Evolutionary conservation across 2,797 vertebrate species (phyloP).

Genomic region (Oreonectes daqikongensis): DNA sequence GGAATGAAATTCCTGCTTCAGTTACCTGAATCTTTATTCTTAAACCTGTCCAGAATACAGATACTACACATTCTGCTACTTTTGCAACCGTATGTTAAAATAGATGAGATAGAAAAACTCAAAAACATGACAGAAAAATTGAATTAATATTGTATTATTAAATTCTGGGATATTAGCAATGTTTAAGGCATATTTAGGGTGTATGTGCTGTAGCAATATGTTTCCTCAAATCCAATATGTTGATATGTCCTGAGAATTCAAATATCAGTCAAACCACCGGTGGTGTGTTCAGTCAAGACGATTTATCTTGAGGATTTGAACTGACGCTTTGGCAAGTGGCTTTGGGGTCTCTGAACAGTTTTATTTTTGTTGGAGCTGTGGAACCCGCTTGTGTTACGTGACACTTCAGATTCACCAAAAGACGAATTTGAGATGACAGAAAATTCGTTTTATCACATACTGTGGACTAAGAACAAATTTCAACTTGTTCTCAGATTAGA

Average conservation of each 20-base stretch:
- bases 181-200: constrained; percentile 44
- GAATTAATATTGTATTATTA: not conserved
- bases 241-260: constrained; percentile 38
- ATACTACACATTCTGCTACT: constrained; percentile 9
- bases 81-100: not conserved
- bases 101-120: not conserved
- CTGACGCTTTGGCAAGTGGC: constrained; percentile 11
- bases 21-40: constrained; percentile 26
- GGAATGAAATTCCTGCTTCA: constrained; percentile 30
- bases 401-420: constrained; percentile 3
- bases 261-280: constrained; percentile 45
- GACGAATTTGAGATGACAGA: not conserved
- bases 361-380: not conserved
- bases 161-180: not conserved
- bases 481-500: constrained; percentile 28
- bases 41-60: constrained; percentile 19
- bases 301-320: constrained; percentile 17
- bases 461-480: constrained; percentile 22
- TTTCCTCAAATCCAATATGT: constrained; percentile 39
- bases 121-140: not conserved
- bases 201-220: constrained; percentile 41
- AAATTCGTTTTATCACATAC: not conserved
- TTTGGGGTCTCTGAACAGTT: constrained; percentile 1
- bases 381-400: not conserved
- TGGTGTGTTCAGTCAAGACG: constrained; percentile 42